Evolutionary conservation across 2,888 invertebrate species (phyloP), one percentile per base, ranked within the genome.

Genomic region (Suillia variegata): DNA sequence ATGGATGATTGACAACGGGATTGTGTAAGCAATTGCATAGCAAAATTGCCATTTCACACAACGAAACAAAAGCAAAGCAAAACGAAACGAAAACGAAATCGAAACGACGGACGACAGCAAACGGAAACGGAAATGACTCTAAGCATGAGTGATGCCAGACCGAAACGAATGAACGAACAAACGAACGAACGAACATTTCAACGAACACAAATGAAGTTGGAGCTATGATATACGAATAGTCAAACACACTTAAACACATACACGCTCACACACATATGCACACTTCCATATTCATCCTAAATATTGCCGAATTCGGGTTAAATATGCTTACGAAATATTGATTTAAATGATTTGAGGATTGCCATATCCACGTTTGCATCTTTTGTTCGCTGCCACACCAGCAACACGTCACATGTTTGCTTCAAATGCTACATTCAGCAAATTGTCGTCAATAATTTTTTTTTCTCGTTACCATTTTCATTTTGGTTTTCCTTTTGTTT

Each of bases 261-360:
- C 13, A 49, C 26, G 10, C 54, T 24, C 18, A 26, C 1, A 52
- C 34, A 47, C 4, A 52, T n/a, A 38, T 26, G 21, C 17, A 33
- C 21, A 20, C 22, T 34, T 22, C 13, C 47, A 17, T 5, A 26
- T n/a, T n/a, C 4, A 38, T 24, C 22, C 15, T 2, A 33, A 1
- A 18, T 13, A 57, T n/a, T 26, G 26, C 10, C 26, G 26, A 26
- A 26, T 26, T 26, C 26, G 26, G 26, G 26, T 5, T 10, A 26
- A 26, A 26, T 26, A 72, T 70, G 74, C 74, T 69, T 68, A 67
- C 73, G 73, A 75, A 75, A 75, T 76, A 75, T 76, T 76, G 72
- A 72, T 72, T 72, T 74, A 74, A 72, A 72, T 72, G 72, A 72
- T 74, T 72, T 72, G 74, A 71, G 71, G 73, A 73, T 71, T 71